phyloP scores from a whole-genome alignment of 2,797 vertebrate species.

The Echiichthys vipera region DNA sequence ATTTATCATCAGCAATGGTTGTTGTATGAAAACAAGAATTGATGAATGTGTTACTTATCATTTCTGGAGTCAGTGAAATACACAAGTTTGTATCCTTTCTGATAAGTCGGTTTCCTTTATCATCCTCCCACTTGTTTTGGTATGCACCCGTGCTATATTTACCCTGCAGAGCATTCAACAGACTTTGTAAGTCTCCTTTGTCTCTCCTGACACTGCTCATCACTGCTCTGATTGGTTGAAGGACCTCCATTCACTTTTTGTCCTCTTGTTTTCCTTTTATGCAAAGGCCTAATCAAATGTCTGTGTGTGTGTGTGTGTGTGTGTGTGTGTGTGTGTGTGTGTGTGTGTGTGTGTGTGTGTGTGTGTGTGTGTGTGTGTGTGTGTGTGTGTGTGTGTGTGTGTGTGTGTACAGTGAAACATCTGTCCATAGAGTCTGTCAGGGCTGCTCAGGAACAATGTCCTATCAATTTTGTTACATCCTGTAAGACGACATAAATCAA shows the following conservation, averaged over 20 bases:
- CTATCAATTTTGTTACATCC: constrained; percentile 72
- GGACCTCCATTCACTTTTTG: constrained; percentile 49
- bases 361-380: not conserved
- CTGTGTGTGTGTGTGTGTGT: constrained; percentile 3
- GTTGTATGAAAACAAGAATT: constrained; percentile 2
- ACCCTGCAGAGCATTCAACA: constrained; percentile 64
- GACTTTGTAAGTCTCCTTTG: constrained; percentile 67
- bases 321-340: not conserved
- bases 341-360: not conserved
- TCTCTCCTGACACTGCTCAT: constrained; percentile 59
- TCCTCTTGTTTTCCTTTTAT: constrained; percentile 22
- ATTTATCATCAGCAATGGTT: not conserved
- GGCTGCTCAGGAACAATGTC: constrained; percentile 58
- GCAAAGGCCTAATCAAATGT: constrained; percentile 1
- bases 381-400: not conserved
- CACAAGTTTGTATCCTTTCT: constrained; percentile 55
- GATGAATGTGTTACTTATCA: not conserved
- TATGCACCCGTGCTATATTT: constrained; percentile 73
- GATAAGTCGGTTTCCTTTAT: constrained; percentile 59
- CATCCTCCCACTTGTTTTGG: constrained; percentile 65
- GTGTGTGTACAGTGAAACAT: constrained; percentile 1
- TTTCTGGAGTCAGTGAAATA: constrained; percentile 39
- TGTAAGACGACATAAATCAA: constrained; percentile 56
- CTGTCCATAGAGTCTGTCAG: constrained; percentile 16
- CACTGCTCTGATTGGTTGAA: constrained; percentile 52